Conservation (phyloP, 2,797 vertebrate genomes). For the Apodemus agrarius region DNA sequence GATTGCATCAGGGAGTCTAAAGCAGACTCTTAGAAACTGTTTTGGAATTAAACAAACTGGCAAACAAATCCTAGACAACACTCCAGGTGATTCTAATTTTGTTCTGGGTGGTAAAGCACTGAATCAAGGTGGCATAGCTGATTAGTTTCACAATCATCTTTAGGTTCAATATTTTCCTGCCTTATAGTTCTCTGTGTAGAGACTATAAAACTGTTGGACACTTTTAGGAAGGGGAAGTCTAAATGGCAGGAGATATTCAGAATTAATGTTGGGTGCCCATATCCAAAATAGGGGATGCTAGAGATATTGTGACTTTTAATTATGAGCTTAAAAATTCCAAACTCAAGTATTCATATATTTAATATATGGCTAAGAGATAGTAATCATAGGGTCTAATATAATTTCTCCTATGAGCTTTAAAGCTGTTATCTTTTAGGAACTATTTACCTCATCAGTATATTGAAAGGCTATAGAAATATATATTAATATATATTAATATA, state of each 20-base stretch:
- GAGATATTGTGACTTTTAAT: background rate
- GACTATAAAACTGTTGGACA: accelerated
- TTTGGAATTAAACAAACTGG: slow-evolving; percentile 40
- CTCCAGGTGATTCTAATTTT: background rate
- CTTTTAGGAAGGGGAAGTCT: background rate
- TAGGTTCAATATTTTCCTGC: background rate
- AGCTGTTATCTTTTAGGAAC: background rate
- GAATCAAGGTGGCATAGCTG: background rate
- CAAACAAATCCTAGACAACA: background rate
- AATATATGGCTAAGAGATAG: background rate
- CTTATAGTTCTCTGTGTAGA: background rate
- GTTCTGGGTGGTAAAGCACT: background rate
- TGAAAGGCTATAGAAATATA: background rate
- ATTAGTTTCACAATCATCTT: background rate
- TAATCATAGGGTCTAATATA: background rate
- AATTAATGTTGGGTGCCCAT: background rate
- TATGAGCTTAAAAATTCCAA: background rate
- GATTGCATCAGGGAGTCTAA: background rate
- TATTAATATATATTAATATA: too few relatives aligned
- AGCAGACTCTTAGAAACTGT: background rate
- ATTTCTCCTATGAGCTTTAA: background rate
- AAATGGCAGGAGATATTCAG: background rate
- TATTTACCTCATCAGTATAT: background rate
- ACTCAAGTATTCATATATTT: background rate
- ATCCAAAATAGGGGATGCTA: background rate